Conservation (phyloP, 2,888 invertebrate species). For the Nowickia ferox region DNA sequence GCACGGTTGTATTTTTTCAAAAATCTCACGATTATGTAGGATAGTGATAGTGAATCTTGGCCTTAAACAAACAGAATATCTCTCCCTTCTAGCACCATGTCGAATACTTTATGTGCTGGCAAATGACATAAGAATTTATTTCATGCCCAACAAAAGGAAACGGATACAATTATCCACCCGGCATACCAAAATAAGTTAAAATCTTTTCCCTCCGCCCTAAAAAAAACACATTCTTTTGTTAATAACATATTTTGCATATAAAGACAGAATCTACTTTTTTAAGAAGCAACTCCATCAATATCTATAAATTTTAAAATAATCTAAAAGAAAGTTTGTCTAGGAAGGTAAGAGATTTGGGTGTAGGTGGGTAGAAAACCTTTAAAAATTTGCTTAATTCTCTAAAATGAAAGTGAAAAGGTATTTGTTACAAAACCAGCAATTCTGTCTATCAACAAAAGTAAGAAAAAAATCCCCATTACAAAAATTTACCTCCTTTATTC, state of each 20-base stretch:
- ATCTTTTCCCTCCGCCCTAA: background rate
- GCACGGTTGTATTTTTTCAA: too few relatives aligned
- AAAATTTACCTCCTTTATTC: background rate
- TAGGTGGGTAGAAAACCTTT: background rate
- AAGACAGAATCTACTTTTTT: slow-evolving; percentile 7
- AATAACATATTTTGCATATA: background rate
- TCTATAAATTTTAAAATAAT: slow-evolving; percentile 13
- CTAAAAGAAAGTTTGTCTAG: background rate
- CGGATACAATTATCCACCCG: slow-evolving; percentile 2
- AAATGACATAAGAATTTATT: background rate
- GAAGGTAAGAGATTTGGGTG: background rate
- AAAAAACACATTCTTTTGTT: background rate
- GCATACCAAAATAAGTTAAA: background rate
- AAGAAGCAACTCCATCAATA: slow-evolving; percentile 6
- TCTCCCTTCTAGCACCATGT: too few relatives aligned
- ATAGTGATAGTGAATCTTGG: too few relatives aligned
- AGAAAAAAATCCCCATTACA: background rate
- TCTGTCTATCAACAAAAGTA: background rate
- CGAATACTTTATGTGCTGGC: too few relatives aligned
- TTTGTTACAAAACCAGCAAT: slow-evolving; percentile 16
- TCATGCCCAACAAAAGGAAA: background rate
- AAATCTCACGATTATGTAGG: too few relatives aligned
- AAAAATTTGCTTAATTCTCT: slow-evolving; percentile 6
- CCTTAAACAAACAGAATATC: too few relatives aligned
- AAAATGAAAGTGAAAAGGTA: slow-evolving; percentile 38